Evolutionary conservation across 2,797 vertebrate genomes (phyloP), one percentile per base, ranked within the genome.

Genomic region (Tauraco hartlaubi): DNA sequence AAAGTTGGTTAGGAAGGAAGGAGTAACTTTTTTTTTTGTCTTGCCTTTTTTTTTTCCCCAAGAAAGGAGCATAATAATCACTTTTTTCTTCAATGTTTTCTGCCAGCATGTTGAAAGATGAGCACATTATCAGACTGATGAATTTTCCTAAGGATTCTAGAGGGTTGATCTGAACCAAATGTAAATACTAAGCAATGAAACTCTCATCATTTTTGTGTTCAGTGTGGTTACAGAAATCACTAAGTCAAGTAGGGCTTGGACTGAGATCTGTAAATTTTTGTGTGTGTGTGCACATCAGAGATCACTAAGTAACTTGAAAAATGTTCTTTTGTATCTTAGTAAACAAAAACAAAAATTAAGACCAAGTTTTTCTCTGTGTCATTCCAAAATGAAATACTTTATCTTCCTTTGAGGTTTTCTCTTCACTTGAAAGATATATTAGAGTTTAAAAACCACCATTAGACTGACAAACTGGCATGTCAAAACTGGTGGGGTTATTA

Each of bases 141-240:
- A 54, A 83, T 90, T 90, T 91, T 94, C 72, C 39, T 31, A 79
- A 87, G 91, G 75, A 85, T 92, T 88, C 66, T 83, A 61, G 58
- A 80, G 44, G 21, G n/a, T 11, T 91, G 56, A 94, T 91, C 82
- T 75, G 66, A 95, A 88, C 64, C 92, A 96, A 96, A 96, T 96
- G 81, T 74, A 95, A 95, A 92, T 48, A 39, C 64, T 51, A 68
- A 94, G 52, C 51, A 83, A 75, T 0, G 1, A 48, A 94, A 61
- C 22, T 49, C 67, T 61, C 37, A 11, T 72, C 9, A 72, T 82
- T 79, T 75, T 67, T 29, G 17, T 25, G 16, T 77, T 79, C 72
- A 29, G 5, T 72, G 54, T 2, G 35, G 68, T 94, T 94, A 74
- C 51, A 95, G 68, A 85, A 80, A 80, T 91, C 68, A 90, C 83